Evolutionary conservation across 1,140 invertebrate genomes (phyloP), one percentile per base, ranked within the genome.

Genomic region (Asbolus verrucosus): DNA sequence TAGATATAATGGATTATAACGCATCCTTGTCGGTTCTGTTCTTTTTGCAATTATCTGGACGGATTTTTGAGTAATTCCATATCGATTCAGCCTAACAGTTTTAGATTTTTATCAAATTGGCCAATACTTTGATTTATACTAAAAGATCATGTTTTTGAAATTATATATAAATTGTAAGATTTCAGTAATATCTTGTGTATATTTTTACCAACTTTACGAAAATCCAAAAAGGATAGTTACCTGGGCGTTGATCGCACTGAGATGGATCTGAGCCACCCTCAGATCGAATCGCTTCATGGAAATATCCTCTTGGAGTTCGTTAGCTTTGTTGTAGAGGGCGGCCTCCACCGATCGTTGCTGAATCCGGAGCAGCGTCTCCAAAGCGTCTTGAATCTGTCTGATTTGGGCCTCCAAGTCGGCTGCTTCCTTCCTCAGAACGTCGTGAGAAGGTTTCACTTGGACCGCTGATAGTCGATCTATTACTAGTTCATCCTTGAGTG

Each of bases 231-330:
- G n/a, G n/a, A n/a, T n/a, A 78, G 82, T 87, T 88, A 96, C 94
- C 90, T 97, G 94, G 67, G 94, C 90, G 83, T 91, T 89, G 18
- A 97, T 89, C 15, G 94, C 93, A 19, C 93, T 90, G 15, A 97
- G 85, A 81, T 96, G 94, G 61, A 98, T 88, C 81, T 96, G 94
- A 18, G 95, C 93, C 16, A 95, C 91, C 60, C 93, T 88, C 50
- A 97, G 88, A 83, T 98, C 95, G 81, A 96, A 97, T 75, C 93
- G 89, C 83, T 97, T 97, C 84, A 94, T 87, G 74, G 94, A 96
- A 81, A 98, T 94, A 77, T 98, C 95, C 82, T 97, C 95, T 84
- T 98, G 92, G 14, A 95, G 83, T 83, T 98, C 95, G 80, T 97
- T 97, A 65, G 93, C 94, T 86, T 97, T 98, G 77, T 94, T 95